phyloP scores from a whole-genome alignment of 2,888 invertebrate genomes.

The Drosophila kambysellisi region DNA sequence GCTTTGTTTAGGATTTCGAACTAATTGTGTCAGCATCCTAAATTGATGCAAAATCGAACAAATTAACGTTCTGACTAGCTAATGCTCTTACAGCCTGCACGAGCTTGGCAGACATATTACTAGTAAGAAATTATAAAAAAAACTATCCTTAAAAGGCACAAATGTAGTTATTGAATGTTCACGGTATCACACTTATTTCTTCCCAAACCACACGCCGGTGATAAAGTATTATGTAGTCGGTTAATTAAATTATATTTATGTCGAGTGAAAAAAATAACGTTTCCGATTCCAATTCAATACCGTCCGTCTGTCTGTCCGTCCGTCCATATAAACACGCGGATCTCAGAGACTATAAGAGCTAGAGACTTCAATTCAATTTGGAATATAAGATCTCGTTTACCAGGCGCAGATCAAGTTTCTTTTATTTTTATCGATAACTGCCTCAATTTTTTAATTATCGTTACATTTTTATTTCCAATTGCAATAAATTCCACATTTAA shows the following conservation, averaged over 20 bases:
- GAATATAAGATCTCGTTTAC: no score
- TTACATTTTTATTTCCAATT: no score
- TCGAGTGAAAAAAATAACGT: not conserved
- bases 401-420: no score
- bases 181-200: not conserved
- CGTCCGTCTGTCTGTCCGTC: no score
- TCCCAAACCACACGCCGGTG: not conserved
- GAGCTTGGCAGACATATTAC: not conserved
- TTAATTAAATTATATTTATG: not conserved
- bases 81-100: not conserved
- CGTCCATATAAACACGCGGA: no score
- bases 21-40: slow-evolving; percentile 32
- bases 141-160: not conserved
- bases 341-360: no score
- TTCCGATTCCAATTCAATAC: not conserved
- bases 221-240: not conserved
- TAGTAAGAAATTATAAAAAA: no score
- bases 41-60: slow-evolving; percentile 5
- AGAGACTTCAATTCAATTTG: no score
- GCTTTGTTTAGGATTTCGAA: slow-evolving; percentile 54
- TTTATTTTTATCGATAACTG: no score
- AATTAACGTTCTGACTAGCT: not conserved
- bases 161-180: not conserved
- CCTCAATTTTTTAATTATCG: no score
- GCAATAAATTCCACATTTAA: no score